phyloP scores from a whole-genome alignment of 2,888 invertebrate genomes.

The Lagria hirta region DNA sequence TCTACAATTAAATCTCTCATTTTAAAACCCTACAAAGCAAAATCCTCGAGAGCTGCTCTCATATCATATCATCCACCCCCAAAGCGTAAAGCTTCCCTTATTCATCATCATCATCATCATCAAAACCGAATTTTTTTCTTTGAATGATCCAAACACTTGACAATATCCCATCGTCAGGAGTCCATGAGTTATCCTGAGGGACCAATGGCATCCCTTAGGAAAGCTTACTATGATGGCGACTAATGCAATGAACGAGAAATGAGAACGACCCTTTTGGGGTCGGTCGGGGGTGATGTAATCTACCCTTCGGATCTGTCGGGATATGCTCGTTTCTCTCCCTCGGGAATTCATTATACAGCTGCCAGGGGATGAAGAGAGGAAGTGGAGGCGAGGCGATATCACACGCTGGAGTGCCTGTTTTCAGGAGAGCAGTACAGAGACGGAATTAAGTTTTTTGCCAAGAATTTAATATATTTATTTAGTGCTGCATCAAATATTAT shows the following conservation, averaged over 20 bases:
- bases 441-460: too few species aligned
- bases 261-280: slow-evolving; percentile 21
- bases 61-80: too few species aligned
- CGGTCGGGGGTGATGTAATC: slow-evolving; percentile 29
- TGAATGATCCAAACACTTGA: slow-evolving; percentile 21
- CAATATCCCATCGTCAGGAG: slow-evolving; percentile 16
- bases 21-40: too few species aligned
- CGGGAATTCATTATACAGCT: slow-evolving; percentile 27
- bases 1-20: too few species aligned
- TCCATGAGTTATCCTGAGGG: slow-evolving; percentile 1
- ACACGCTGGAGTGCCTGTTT: slow-evolving; percentile 26
- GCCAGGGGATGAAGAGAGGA: too few species aligned
- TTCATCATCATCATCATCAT: too few species aligned
- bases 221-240: slow-evolving; percentile 44
- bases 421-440: slow-evolving; percentile 12
- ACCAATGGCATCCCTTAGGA: slow-evolving; percentile 30
- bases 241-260: slow-evolving; percentile 41
- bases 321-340: slow-evolving; percentile 19
- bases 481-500: not conserved
- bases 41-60: too few species aligned
- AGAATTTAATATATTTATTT: too few species aligned
- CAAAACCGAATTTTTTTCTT: too few species aligned
- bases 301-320: slow-evolving; percentile 29
- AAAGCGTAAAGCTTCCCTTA: too few species aligned
- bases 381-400: slow-evolving; percentile 28